phyloP scores from a whole-genome alignment of 1,140 invertebrate genomes.

The Phocides pigmalion region DNA sequence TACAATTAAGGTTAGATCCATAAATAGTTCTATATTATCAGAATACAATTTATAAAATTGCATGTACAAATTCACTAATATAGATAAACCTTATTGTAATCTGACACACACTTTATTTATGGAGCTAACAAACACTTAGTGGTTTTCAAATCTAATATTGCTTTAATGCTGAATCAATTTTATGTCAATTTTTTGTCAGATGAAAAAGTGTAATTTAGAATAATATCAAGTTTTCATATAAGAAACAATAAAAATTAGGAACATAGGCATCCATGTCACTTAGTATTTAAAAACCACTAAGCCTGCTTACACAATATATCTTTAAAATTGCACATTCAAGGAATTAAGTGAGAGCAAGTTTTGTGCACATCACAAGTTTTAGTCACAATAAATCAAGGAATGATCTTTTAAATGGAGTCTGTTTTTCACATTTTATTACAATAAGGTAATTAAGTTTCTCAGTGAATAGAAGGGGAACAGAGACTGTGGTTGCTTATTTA shows the following conservation, averaged over 20 bases:
- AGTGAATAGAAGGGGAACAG: conserved; percentile 9
- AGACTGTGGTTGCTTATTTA: conserved; percentile 26
- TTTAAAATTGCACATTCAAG: conserved; percentile 31
- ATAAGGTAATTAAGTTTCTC: conserved; percentile 4
- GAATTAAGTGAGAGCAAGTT: conserved; percentile 25
- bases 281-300: conserved; percentile 7
- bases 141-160: conserved; percentile 4
- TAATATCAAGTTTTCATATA: not conserved
- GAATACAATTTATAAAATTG: conserved; percentile 7
- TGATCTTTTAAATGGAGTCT: conserved; percentile 18
- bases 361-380: conserved; percentile 32
- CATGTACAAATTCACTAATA: not conserved
- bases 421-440: conserved; percentile 11
- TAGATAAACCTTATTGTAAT: not conserved
- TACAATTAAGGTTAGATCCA: conserved; percentile 36
- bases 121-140: conserved; percentile 17
- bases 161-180: not conserved
- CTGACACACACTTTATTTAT: conserved; percentile 11
- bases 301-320: not conserved
- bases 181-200: not conserved
- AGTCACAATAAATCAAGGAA: conserved; percentile 18
- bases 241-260: conserved; percentile 12
- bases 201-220: not conserved
- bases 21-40: conserved; percentile 32
- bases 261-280: not conserved